Evolutionary conservation across 2,888 invertebrate genomes (phyloP), one percentile per base, ranked within the genome.

Genomic region (Polydesmus complanatus): DNA sequence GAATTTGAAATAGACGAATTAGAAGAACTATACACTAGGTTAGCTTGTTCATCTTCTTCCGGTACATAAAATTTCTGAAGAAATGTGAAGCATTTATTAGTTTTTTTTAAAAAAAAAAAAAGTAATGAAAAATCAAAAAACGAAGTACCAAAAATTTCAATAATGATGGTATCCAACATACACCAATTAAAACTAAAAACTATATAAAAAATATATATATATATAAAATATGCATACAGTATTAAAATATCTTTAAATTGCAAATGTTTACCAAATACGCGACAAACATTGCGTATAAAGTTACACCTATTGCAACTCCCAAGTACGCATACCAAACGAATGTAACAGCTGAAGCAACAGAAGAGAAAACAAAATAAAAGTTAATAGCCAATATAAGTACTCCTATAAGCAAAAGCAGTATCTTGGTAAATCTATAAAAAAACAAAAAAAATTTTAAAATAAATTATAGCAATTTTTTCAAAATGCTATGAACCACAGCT

Each of bases 221-320:
- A 37, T 5, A 37, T 5, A 37, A 37, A 37, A 8, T 8, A 37
- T 37, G 5, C 5, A 37, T 8, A 37, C 14, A 5, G 8, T n/a
- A n/a, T n/a, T 14, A 37, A 37, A 8, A 37, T 8, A 8, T 37
- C 8, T 37, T 37, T 37, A 8, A 8, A 37, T n/a, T n/a, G n/a
- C n/a, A n/a, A n/a, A n/a, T 19, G 23, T 25, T 53, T 56, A 63
- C 63, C 70, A 90, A 77, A 73, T 89, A 90, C 11, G 80, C 66
- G 68, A 86, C 83, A 73, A 89, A 87, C 1, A 79, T 65, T 52
- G 88, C 72, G 74, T 91, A 91, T 27, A 83, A 70, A 56, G 81
- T 67, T 8, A 83, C 81, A 67, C 83, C 79, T 53, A 85, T 68
- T 23, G 78, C 73, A 2, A 80, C 65, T 23, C 67, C 68, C 0